These are phyloP conservation scores for Anabas testudineus DNA, from an alignment of 2,797 vertebrate genomes.

Conservation along the genomic window DNA sequence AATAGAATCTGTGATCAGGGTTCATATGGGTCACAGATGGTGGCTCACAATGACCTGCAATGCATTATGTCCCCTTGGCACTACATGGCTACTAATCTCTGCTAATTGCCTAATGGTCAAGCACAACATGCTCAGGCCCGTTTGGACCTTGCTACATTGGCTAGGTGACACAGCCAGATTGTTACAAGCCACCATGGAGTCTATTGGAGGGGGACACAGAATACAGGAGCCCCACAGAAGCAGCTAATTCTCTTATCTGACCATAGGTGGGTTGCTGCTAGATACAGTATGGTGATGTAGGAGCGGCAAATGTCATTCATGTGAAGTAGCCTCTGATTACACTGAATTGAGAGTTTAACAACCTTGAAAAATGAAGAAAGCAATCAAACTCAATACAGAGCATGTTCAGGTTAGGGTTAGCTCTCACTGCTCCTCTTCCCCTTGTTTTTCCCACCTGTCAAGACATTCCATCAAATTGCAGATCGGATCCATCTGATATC, in stretches of 20 bases:
- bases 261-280: conserved; percentile 29
- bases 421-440: conserved; percentile 8
- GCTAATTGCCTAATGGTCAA: conserved; percentile 53
- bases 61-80: conserved; percentile 24
- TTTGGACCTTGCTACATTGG: conserved; percentile 11
- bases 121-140: conserved; percentile 11
- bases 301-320: conserved; percentile 51
- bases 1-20: neutral
- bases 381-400: neutral
- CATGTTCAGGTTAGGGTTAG: neutral
- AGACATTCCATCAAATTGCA: conserved; percentile 29
- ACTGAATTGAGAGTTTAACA: conserved; percentile 8
- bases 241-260: conserved; percentile 31
- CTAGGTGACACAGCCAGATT: conserved; percentile 21
- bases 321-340: conserved; percentile 21
- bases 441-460: neutral
- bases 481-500: conserved; percentile 21
- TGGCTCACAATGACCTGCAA: conserved; percentile 34
- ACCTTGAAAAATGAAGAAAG: conserved; percentile 27
- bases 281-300: conserved; percentile 38
- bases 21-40: no score
- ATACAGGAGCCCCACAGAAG: conserved; percentile 6
- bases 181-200: conserved; percentile 18
- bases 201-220: neutral
- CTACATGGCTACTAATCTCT: conserved; percentile 38